Evolutionary conservation across 2,797 vertebrate genomes (phyloP).

Genomic region (Cryptoprocta ferox): DNA sequence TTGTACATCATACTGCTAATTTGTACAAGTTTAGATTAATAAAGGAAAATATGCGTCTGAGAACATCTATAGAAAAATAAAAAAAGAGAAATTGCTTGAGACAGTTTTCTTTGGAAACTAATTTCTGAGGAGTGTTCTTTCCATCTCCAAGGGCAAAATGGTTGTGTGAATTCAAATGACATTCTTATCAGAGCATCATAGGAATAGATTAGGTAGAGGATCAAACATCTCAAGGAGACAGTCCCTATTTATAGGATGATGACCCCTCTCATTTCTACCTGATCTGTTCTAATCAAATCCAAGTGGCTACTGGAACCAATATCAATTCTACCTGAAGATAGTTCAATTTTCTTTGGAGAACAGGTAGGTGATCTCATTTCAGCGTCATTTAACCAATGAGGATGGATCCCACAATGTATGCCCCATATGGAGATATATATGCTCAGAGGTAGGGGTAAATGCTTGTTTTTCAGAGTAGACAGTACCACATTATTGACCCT

Average conservation of each 20-base stretch:
- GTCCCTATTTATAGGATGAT: slow-evolving; percentile 59
- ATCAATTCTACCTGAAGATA: slow-evolving; percentile 61
- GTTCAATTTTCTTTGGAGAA: slow-evolving; percentile 67
- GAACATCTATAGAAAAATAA: neutral
- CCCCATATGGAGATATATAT: neutral
- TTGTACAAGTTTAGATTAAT: neutral
- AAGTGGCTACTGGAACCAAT: slow-evolving; percentile 51
- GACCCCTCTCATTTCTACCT: slow-evolving; percentile 51
- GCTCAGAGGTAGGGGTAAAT: neutral
- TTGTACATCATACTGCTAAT: slow-evolving; percentile 26
- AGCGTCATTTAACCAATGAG: slow-evolving; percentile 27
- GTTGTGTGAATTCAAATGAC: slow-evolving; percentile 72
- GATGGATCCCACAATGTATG: neutral
- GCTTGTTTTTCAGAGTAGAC: neutral
- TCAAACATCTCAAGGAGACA: slow-evolving; percentile 55
- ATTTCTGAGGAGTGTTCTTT: slow-evolving; percentile 61
- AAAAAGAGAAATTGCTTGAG: slow-evolving; percentile 50
- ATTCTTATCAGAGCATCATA: slow-evolving; percentile 69
- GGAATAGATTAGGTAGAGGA: slow-evolving; percentile 62
- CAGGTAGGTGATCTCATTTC: slow-evolving; percentile 62
- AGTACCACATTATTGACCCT: neutral
- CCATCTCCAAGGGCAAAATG: slow-evolving; percentile 61
- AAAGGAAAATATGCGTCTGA: slow-evolving; percentile 49
- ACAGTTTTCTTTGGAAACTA: slow-evolving; percentile 67
- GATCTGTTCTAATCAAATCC: slow-evolving; percentile 69